Evolutionary conservation across 1,140 invertebrate species (phyloP).

Genomic region (Vollenhovia emeryi): DNA sequence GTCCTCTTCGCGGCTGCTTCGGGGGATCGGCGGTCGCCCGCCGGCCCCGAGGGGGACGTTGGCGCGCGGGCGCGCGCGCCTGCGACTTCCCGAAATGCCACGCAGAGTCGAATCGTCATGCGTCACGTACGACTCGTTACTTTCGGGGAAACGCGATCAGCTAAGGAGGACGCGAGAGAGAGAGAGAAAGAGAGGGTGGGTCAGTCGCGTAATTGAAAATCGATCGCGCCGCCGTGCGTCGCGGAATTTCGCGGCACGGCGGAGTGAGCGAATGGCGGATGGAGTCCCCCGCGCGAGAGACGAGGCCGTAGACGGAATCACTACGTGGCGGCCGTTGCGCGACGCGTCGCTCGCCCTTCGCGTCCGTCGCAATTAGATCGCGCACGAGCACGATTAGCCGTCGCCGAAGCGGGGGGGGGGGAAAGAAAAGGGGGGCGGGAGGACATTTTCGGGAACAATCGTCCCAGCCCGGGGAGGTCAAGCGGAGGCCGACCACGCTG

Average conservation of each 20-base stretch:
- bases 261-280: background rate
- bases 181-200: background rate
- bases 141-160: background rate
- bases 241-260: background rate
- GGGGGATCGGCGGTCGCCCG: too few relatives aligned
- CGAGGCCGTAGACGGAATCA: background rate
- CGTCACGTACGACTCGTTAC: too few relatives aligned
- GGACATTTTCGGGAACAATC: background rate
- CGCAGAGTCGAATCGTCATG: background rate
- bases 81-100: background rate
- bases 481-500: too few relatives aligned
- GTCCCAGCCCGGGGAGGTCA: background rate
- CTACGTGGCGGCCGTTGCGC: slow-evolving; percentile 58
- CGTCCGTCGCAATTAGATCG: slow-evolving; percentile 31
- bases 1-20: too few relatives aligned
- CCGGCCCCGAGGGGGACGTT: background rate
- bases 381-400: background rate
- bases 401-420: too few relatives aligned
- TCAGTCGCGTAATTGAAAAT: background rate
- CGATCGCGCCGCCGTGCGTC: background rate
- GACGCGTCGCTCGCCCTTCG: slow-evolving; percentile 52
- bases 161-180: background rate
- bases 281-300: background rate
- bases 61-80: too few relatives aligned
- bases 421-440: background rate